Evolutionary conservation across 2,797 vertebrate species (phyloP).

Genomic region (Philypnodon macrostomus): DNA sequence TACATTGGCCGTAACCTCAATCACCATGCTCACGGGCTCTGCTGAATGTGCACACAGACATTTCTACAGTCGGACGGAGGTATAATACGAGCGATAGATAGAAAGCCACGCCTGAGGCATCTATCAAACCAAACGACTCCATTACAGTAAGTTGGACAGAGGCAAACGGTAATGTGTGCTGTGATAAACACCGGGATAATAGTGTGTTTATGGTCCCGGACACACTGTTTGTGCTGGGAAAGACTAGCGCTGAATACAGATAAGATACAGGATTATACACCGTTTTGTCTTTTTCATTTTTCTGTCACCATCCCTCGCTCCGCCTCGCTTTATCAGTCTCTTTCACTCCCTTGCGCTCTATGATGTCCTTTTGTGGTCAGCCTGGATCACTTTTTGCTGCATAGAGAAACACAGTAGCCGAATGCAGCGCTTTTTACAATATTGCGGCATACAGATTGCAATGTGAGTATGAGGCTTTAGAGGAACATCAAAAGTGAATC

Average conservation of each 20-base stretch:
- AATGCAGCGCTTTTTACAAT: constrained; percentile 57
- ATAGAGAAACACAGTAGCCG: constrained; percentile 57
- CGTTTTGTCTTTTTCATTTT: constrained; percentile 51
- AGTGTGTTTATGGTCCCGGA: constrained; percentile 74
- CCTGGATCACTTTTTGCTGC: constrained; percentile 55
- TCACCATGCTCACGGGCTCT: constrained; percentile 55
- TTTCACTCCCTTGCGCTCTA: constrained; percentile 61
- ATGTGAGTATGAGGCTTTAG: constrained; percentile 41
- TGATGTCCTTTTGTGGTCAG: constrained; percentile 52
- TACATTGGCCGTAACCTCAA: constrained; percentile 75
- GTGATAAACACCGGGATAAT: constrained; percentile 77
- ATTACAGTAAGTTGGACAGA: constrained; percentile 78
- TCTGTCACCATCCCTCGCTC: constrained; percentile 41
- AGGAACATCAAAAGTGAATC: constrained; percentile 52
- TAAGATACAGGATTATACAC: constrained; percentile 58
- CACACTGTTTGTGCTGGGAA: constrained; percentile 73
- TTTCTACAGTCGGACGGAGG: constrained; percentile 61
- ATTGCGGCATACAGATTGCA: constrained; percentile 47
- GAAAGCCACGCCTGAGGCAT: constrained; percentile 68
- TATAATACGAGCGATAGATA: constrained; percentile 70
- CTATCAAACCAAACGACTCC: constrained; percentile 77
- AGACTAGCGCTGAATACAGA: constrained; percentile 69
- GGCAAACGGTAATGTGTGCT: constrained; percentile 71
- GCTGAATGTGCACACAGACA: constrained; percentile 61
- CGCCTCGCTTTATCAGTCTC: constrained; percentile 56